Evolutionary conservation across 2,888 invertebrate genomes (phyloP).

Genomic region (Mimas tiliae): DNA sequence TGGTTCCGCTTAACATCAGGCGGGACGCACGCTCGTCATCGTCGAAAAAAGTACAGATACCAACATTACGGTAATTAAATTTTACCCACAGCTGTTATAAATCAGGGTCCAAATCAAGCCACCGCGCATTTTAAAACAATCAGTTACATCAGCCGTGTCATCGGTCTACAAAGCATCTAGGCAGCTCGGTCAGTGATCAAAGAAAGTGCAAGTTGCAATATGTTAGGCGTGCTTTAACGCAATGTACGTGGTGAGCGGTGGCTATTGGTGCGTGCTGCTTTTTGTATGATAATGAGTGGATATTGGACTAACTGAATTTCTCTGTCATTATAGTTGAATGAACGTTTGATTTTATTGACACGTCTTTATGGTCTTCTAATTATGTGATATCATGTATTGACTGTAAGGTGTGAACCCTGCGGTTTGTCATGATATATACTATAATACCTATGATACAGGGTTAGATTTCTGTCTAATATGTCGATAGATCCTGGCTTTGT

Average conservation of each 20-base stretch:
- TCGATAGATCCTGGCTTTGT: too few species aligned
- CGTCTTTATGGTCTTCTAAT: background rate
- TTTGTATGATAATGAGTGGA: constrained; percentile 8
- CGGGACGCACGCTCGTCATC: too few species aligned
- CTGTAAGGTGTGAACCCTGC: too few species aligned
- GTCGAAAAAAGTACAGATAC: too few species aligned
- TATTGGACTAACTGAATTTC: background rate
- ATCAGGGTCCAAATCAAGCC: background rate
- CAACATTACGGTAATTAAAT: too few species aligned
- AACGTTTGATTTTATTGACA: background rate
- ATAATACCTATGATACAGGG: too few species aligned
- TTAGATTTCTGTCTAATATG: too few species aligned
- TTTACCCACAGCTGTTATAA: too few species aligned
- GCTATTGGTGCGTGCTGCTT: constrained; percentile 7
- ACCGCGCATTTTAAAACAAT: background rate
- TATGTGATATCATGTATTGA: too few species aligned
- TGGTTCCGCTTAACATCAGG: too few species aligned
- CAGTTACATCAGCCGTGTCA: constrained; percentile 50
- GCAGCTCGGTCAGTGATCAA: constrained; percentile 25
- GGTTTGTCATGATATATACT: too few species aligned
- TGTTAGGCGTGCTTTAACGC: constrained; percentile 2
- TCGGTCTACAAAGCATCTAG: constrained; percentile 53
- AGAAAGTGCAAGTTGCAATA: constrained; percentile 24
- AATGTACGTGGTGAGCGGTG: background rate
- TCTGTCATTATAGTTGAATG: constrained; percentile 9